These are phyloP conservation scores for Eulemur mongoz DNA, from an alignment of 2,797 vertebrate species.

Conservation along the genomic window DNA sequence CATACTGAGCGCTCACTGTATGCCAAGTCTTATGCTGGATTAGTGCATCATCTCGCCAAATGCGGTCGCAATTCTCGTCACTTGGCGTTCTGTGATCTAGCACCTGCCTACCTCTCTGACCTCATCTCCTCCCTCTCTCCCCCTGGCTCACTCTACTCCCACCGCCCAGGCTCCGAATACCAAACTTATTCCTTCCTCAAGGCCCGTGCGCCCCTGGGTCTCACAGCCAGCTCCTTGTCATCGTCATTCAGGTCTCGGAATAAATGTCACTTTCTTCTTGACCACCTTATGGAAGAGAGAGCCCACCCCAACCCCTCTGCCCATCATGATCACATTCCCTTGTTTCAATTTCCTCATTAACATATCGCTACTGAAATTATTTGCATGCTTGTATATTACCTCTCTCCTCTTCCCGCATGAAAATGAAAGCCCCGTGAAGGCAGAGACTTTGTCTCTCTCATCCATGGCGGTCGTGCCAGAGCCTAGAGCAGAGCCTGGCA, in stretches of 20 bases:
- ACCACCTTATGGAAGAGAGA: background rate
- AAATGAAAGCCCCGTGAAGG: background rate
- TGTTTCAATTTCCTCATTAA: background rate
- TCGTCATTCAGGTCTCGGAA: background rate
- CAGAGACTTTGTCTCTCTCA: background rate
- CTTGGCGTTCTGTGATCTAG: background rate
- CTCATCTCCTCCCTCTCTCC: slow-evolving; percentile 80
- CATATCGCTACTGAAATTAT: background rate
- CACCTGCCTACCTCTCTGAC: background rate
- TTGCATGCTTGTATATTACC: background rate
- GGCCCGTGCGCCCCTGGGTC: background rate
- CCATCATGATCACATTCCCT: background rate
- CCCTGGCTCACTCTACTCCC: slow-evolving; percentile 82
- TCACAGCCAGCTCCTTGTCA: background rate
- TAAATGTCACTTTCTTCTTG: background rate
- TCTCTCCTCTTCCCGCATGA: background rate
- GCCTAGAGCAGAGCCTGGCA: background rate
- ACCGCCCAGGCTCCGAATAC: slow-evolving; percentile 75
- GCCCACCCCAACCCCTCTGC: background rate
- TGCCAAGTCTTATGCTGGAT: background rate
- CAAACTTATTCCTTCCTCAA: slow-evolving; percentile 46
- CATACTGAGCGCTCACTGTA: background rate
- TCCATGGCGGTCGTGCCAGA: background rate
- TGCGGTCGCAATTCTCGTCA: background rate
- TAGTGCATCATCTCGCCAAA: background rate